Evolutionary conservation across 2,113 vertebrate species (phyloP).

Genomic region (Lanius ludovicianus): DNA sequence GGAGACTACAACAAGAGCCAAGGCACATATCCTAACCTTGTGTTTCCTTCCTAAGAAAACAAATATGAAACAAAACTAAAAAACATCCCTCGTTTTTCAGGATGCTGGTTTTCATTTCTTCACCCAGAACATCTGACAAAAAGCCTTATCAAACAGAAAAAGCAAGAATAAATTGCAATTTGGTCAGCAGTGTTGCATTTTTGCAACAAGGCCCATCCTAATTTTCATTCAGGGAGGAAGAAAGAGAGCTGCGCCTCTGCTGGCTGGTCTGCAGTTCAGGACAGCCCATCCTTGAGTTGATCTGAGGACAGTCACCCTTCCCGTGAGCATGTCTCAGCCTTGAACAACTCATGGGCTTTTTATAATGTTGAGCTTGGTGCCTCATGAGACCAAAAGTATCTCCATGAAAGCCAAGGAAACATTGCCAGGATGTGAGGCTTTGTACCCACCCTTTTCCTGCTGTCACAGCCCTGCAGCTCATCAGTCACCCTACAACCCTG

Average conservation of each 20-base stretch:
- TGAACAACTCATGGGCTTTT: not conserved
- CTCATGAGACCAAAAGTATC: not conserved
- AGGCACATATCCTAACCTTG: not conserved
- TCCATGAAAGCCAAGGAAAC: not conserved
- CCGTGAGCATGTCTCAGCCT: not conserved
- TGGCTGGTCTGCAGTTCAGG: not conserved
- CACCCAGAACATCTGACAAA: not conserved
- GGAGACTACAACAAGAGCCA: not conserved
- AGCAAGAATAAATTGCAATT: not conserved
- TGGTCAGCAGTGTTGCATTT: not conserved
- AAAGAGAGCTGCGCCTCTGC: not conserved
- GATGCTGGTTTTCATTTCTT: not conserved
- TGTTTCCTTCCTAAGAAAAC: not conserved
- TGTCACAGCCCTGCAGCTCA: not conserved
- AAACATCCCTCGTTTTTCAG: not conserved
- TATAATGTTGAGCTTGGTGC: not conserved
- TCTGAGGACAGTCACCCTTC: not conserved
- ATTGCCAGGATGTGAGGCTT: not conserved
- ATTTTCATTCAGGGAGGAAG: not conserved
- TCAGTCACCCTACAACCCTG: not conserved
- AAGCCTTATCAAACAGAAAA: not conserved
- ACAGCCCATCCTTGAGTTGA: not conserved
- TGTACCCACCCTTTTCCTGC: not conserved
- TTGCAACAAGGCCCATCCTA: not conserved
- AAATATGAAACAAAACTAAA: slow-evolving; percentile 8